Conservation (phyloP, 1,140 invertebrate genomes). For the Zaprionus camerounensis region DNA sequence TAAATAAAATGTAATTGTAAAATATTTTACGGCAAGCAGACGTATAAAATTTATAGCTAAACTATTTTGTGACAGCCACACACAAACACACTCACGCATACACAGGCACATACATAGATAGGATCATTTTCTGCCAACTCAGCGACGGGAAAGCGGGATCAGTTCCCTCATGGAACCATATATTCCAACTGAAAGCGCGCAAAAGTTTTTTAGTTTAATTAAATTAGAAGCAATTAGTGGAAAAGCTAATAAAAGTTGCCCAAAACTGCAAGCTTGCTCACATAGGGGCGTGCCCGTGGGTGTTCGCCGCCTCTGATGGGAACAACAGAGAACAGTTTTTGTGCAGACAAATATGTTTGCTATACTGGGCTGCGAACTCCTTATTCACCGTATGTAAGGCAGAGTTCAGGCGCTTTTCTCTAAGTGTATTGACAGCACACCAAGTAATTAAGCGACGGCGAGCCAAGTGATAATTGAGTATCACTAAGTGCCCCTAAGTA, state of each 20-base stretch:
- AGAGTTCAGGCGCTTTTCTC: conserved; percentile 6
- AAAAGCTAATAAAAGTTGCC: conserved; percentile 80
- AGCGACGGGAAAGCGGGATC: conserved; percentile 31
- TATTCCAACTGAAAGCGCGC: conserved; percentile 73
- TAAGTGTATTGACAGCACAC: conserved; percentile 28
- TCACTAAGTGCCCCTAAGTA: conserved; percentile 79
- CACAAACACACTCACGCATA: conserved; percentile 26
- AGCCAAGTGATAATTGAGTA: conserved; percentile 78
- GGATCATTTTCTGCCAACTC: conserved; percentile 50
- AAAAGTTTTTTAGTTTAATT: conserved; percentile 82
- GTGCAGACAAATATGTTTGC: conserved; percentile 17
- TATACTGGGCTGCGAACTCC: no score
- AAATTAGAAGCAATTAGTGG: conserved; percentile 81
- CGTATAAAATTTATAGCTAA: conserved; percentile 79
- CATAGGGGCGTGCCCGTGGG: conserved; percentile 30
- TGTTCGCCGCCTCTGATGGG: conserved; percentile 23
- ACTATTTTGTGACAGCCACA: conserved; percentile 67
- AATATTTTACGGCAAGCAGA: conserved; percentile 79
- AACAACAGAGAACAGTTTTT: conserved; percentile 7
- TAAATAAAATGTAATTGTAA: conserved; percentile 83
- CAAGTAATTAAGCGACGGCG: conserved; percentile 73
- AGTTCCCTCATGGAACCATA: conserved; percentile 63
- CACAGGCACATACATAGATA: conserved; percentile 1
- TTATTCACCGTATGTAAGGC: neutral
- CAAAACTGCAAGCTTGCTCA: conserved; percentile 61